Conservation (phyloP, 2,888 invertebrate species). For the Glyphotaelius pellucidus region DNA sequence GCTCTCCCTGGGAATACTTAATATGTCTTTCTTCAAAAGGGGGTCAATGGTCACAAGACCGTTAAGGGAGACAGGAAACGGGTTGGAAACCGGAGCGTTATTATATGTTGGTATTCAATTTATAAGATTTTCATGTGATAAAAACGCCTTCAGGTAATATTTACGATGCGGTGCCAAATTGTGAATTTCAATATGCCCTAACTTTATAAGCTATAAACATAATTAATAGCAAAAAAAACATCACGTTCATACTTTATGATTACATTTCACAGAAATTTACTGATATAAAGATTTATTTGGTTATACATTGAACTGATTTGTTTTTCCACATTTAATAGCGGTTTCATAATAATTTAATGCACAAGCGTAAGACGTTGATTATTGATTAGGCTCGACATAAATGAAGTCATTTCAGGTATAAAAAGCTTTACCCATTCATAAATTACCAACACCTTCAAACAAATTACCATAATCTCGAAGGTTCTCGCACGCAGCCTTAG, state of each 20-base stretch:
- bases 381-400: not conserved
- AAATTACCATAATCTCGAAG: constrained; percentile 47
- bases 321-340: not conserved
- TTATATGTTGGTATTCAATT: not conserved
- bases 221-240: not conserved
- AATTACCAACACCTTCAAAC: constrained; percentile 28
- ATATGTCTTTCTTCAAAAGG: not conserved
- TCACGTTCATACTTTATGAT: not conserved
- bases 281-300: not conserved
- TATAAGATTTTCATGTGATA: not conserved
- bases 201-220: not conserved
- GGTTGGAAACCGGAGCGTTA: not conserved
- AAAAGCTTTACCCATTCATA: constrained; percentile 31
- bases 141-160: not conserved
- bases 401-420: constrained; percentile 32
- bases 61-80: not conserved
- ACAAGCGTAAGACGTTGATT: not conserved
- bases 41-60: not conserved
- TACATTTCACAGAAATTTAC: not conserved
- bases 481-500: constrained; percentile 34
- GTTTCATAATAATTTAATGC: not conserved
- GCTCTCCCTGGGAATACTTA: no score
- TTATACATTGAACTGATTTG: not conserved
- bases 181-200: not conserved
- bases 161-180: not conserved